Conservation (phyloP, 2,113 vertebrate genomes). For the Chaenocephalus aceratus region DNA sequence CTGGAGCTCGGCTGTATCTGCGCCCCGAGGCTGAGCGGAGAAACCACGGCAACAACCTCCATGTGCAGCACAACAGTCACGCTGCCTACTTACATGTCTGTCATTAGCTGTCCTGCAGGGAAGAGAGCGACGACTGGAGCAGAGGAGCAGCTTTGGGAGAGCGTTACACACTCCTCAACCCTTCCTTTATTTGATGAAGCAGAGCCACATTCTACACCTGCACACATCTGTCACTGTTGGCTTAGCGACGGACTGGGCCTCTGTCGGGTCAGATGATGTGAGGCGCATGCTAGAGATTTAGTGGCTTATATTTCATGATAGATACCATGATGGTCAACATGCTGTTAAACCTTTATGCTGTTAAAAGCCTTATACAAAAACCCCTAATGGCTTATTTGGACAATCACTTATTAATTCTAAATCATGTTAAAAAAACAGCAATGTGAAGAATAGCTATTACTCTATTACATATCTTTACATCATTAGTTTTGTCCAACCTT, state of each 20-base stretch:
- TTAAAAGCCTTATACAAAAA: too few relatives aligned
- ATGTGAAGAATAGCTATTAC: too few relatives aligned
- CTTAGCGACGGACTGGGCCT: background rate
- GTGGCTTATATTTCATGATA: background rate
- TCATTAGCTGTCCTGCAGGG: constrained; percentile 70
- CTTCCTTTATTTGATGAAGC: constrained; percentile 37
- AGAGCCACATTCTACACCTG: background rate
- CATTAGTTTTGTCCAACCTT: too few relatives aligned
- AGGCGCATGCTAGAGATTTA: background rate
- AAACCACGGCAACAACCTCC: constrained; percentile 71
- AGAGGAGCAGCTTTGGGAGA: constrained; percentile 57
- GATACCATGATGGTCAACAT: background rate
- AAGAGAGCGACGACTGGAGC: constrained; percentile 47
- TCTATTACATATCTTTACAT: too few relatives aligned
- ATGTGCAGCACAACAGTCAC: constrained; percentile 76
- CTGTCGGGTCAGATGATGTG: background rate
- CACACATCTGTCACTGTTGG: background rate
- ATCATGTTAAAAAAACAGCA: too few relatives aligned
- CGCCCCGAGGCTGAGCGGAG: constrained; percentile 59
- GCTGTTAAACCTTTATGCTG: background rate
- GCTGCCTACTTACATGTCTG: constrained; percentile 73
- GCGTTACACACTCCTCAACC: constrained; percentile 34
- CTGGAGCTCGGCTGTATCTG: constrained; percentile 58
- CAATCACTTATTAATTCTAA: too few relatives aligned
- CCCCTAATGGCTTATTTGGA: background rate